Evolutionary conservation across 2,888 invertebrate species (phyloP), one percentile per base, ranked within the genome.

Genomic region (Tinea trinotella): DNA sequence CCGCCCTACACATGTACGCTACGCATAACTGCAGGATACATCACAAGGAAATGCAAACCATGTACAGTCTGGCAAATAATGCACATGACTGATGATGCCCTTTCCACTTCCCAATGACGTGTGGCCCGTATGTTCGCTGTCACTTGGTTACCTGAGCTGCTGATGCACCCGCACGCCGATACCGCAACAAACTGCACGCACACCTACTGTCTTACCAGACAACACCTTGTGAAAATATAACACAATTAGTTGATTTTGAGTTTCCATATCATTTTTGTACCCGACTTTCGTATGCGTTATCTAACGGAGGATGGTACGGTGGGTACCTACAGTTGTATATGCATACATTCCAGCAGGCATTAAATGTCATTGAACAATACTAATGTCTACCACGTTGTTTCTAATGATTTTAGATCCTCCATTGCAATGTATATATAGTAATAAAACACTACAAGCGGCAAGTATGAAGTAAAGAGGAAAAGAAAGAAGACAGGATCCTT

Each of bases 181-280:
- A n/a, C 49, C 53, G 20, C 17, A 34, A 10, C 20, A 50, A 20
- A 54, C 52, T 22, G 77, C 74, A 72, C 71, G 74, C 84, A 82
- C 84, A 84, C 84, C 84, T 85, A 84, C 82, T 80, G 82, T 84
- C 82, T 82, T 84, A 84, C 78, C 81, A 84, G 84, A 82, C 83
- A 84, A 83, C 78, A 85, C 85, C 85, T 85, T 84, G 79, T 84
- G 81, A 83, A 84, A 84, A 82, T 82, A 84, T 83, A 85, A 84
- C 72, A 84, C 70, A 76, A 85, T 85, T 85, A 85, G 85, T 84
- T 77, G 82, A 82, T 84, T 83, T 78, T 81, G 75, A 76, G 77
- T 80, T 75, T 77, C 74, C 75, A n/a, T 10, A 30, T 2, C 3
- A 30, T 10, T 71, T 69, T 70, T 68, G 10, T 73, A 71, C 78